A percentile compares a stretch with the other conserved stretches of the same genome.
These are phyloP conservation scores for Pelodiscus sinensis DNA, from an alignment of 2,113 vertebrate genomes.

Conservation along the genomic window DNA sequence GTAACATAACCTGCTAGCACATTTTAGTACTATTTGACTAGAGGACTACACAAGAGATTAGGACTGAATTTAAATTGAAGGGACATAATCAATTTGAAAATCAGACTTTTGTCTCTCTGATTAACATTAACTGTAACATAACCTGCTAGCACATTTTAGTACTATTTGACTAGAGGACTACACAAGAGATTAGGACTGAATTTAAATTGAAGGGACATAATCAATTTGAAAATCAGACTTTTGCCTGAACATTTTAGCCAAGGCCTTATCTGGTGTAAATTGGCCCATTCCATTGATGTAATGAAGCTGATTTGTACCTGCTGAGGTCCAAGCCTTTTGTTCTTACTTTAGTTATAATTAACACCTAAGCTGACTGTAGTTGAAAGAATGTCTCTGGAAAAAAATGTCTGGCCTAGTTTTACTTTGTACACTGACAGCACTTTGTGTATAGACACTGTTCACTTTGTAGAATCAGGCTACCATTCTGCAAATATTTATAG, in stretches of 20 bases:
- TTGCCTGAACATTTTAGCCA: background rate
- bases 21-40: constrained; percentile 22
- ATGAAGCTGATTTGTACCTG: background rate
- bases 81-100: background rate
- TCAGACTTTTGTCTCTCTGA: background rate
- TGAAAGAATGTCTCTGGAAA: background rate
- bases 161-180: constrained; percentile 30
- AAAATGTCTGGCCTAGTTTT: background rate
- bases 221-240: background rate
- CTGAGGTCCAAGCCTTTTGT: background rate
- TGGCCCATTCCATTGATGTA: background rate
- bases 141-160: background rate
- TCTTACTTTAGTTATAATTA: background rate
- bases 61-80: constrained; percentile 21
- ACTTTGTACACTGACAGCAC: background rate
- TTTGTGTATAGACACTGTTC: background rate
- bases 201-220: background rate
- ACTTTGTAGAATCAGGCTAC: background rate
- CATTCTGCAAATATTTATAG: background rate
- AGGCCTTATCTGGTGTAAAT: background rate
- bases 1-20: background rate
- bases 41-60: constrained; percentile 29
- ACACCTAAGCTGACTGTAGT: background rate
- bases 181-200: constrained; percentile 27
- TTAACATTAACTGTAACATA: constrained; percentile 17